A percentile compares a stretch with the other conserved stretches of the same genome.
Conservation (phyloP, 2,113 vertebrate genomes). For the Dasyornis broadbenti region DNA sequence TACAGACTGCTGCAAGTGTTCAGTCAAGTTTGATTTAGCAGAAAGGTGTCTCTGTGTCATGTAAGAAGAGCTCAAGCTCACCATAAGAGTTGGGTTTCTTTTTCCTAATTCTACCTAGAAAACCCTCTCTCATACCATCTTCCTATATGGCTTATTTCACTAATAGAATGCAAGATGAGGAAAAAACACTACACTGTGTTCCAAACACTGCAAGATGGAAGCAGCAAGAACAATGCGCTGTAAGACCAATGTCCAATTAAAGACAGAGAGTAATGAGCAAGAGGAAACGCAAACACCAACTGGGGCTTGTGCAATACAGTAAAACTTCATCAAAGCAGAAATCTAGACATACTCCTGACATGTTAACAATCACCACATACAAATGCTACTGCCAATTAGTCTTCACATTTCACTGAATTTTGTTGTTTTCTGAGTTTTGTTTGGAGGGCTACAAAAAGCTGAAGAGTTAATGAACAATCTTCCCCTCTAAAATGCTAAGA, state of each 20-base stretch:
- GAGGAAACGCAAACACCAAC: neutral
- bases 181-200: neutral
- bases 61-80: neutral
- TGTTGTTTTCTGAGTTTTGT: neutral
- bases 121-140: neutral
- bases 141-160: neutral
- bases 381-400: neutral
- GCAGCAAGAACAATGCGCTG: neutral
- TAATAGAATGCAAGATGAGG: neutral
- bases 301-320: neutral
- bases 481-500: neutral
- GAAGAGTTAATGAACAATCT: neutral
- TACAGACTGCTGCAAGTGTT: slow-evolving; percentile 35
- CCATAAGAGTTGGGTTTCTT: neutral
- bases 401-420: neutral
- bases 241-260: neutral
- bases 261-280: neutral
- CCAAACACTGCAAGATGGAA: neutral
- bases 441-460: neutral
- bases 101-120: neutral
- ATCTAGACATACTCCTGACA: neutral
- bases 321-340: neutral
- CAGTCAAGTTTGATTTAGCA: slow-evolving; percentile 24
- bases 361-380: neutral
- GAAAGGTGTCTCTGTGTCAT: neutral